Conservation (phyloP, 2,888 invertebrate species). For the Polymixis flavicincta region DNA sequence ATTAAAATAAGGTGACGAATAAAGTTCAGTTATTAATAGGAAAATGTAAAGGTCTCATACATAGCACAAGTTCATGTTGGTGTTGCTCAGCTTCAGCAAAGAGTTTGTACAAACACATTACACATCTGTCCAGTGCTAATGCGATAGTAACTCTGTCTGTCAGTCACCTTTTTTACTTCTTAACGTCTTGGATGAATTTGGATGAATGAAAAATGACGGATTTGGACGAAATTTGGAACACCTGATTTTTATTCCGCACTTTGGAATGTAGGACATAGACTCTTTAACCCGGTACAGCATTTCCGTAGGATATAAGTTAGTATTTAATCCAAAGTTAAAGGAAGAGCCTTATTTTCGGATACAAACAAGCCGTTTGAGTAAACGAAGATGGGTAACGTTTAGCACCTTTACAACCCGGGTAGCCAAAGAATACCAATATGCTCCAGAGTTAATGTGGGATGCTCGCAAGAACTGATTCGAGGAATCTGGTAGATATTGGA, state of each 20-base stretch:
- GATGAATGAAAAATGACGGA: no score
- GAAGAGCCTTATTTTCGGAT: background rate
- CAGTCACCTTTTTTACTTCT: no score
- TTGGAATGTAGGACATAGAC: background rate
- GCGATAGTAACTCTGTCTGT: background rate
- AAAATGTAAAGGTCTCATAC: slow-evolving; percentile 22
- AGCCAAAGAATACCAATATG: background rate
- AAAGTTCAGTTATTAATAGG: slow-evolving; percentile 35
- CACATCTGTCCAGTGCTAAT: background rate
- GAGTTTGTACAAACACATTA: background rate
- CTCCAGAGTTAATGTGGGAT: background rate
- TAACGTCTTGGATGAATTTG: no score
- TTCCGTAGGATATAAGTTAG: background rate
- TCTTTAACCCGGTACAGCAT: background rate
- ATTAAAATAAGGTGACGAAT: slow-evolving; percentile 23
- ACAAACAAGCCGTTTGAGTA: background rate
- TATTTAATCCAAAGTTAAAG: background rate
- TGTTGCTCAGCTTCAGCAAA: background rate
- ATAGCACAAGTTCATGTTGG: slow-evolving; percentile 6
- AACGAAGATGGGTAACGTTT: background rate
- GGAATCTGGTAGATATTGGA: slow-evolving; percentile 1
- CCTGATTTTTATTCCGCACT: no score
- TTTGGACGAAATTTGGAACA: background rate
- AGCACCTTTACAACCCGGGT: background rate
- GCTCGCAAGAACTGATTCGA: background rate